phyloP scores from a whole-genome alignment of 2,888 invertebrate species.

The Eupithecia exiguata region DNA sequence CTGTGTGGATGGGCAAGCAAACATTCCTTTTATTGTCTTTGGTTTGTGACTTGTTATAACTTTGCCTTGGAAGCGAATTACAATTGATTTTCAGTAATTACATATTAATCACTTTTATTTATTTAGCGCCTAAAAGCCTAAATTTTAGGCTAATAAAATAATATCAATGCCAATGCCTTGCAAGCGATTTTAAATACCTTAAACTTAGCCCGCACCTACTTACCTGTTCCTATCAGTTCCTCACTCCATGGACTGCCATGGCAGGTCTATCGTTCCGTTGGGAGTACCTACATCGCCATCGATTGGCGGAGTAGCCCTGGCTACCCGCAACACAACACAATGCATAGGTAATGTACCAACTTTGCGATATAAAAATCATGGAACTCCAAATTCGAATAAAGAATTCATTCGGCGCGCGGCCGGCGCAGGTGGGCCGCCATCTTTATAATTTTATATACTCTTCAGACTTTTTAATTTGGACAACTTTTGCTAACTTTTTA shows the following conservation, averaged over 20 bases:
- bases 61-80: not conserved
- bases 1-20: not conserved
- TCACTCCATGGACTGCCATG: not conserved
- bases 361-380: conserved; percentile 81
- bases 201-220: not conserved
- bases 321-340: conserved; percentile 70
- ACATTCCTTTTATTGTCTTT: not conserved
- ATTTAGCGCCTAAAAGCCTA: too few relatives aligned
- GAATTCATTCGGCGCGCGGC: conserved; percentile 72
- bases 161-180: not conserved
- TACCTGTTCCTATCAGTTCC: not conserved
- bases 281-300: not conserved
- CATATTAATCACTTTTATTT: too few relatives aligned
- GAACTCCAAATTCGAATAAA: conserved; percentile 74
- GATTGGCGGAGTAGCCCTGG: not conserved
- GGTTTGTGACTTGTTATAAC: not conserved
- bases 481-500: conserved; percentile 25
- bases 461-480: conserved; percentile 32
- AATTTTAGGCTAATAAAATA: too few relatives aligned
- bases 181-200: not conserved
- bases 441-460: conserved; percentile 28
- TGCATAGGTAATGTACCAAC: conserved; percentile 78
- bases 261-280: not conserved
- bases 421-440: conserved; percentile 65
- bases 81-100: not conserved